Base-by-base conservation (phyloP, 1,140 invertebrate species). In the Wasmannia auropunctata region DNA sequence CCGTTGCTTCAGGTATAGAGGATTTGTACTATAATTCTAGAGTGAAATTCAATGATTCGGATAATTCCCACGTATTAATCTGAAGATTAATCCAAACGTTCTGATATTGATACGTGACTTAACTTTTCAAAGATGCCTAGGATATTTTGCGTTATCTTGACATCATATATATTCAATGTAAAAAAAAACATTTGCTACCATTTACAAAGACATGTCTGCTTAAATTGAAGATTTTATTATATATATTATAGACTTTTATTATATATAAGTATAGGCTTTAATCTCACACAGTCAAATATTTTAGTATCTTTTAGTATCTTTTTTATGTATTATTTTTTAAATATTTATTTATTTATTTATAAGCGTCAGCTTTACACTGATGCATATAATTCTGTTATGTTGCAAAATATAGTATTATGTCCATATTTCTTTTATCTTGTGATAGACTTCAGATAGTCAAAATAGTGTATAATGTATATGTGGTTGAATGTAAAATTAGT, bases 1-100 rank as follows among this genome's bases (percentile, higher is more conserved):
- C 95, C 14, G 93, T 93, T 91, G 93, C 92, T 72, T 94, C 94
- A 16, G 93, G 92, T 49, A 91, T 95, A 54, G 94, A 95, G 83
- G 94, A 95, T 88, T 79, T 93, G 25, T 94, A 93, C 81, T 92
- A 92, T 69, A 94, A 91, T 88, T 88, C 93, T 46, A 94, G 93
- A 92, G 79, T 93, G 34, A 95, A 94, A 91, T 93, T 94, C 77
- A 83, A 88, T 28, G 92, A 94, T 51, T 88, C 93, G 11, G 94
- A 95, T 43, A 92, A 69, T 65, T 92, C 93, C 6, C 93, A 93
- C 75, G 87, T 94, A 83, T 89, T 94, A 58, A 92, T 94, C 90
- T 95, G 89, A 92, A 91, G 40, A 65, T 56, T 89, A 83, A 88
- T 58, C 3, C 67, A 58, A 58, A 81, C 34, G 37, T 58, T 72